Conservation (phyloP, 2,888 invertebrate species). For the Volucella inanis region DNA sequence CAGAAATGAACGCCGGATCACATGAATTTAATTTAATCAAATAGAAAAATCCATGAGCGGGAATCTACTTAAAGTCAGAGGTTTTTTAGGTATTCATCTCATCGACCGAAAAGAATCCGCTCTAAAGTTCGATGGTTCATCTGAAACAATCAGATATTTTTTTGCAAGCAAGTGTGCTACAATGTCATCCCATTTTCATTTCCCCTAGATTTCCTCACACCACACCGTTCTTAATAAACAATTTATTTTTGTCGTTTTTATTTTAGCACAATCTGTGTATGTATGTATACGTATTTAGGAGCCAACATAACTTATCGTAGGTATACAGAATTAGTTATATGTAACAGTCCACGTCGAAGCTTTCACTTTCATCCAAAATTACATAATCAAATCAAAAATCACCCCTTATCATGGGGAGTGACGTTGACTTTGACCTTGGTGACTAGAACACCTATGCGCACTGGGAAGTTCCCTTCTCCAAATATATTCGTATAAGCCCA, state of each 20-base stretch:
- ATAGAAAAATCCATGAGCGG: not conserved
- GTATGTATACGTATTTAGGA: too few species aligned
- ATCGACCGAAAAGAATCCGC: conserved; percentile 2
- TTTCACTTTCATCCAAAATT: conserved; percentile 48
- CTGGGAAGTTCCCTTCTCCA: not conserved
- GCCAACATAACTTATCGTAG: too few species aligned
- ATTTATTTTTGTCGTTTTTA: conserved; percentile 34
- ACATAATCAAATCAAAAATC: conserved; percentile 46
- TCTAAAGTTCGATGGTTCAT: conserved; percentile 17
- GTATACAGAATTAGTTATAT: not conserved
- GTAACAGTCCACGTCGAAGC: not conserved
- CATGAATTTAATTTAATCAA: conserved; percentile 3
- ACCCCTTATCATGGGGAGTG: conserved; percentile 19
- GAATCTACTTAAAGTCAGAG: not conserved
- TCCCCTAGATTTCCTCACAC: not conserved
- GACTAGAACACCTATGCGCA: not conserved
- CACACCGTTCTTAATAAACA: conserved; percentile 23
- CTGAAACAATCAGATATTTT: conserved; percentile 18
- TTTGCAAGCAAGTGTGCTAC: not conserved
- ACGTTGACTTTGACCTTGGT: conserved; percentile 44
- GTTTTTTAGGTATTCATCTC: not conserved
- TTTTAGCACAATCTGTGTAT: too few species aligned
- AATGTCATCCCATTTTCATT: conserved; percentile 46
- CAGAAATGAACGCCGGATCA: not conserved
- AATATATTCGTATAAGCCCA: not conserved